phyloP scores from a whole-genome alignment of 2,113 vertebrate species.

The Stegostoma tigrinum region DNA sequence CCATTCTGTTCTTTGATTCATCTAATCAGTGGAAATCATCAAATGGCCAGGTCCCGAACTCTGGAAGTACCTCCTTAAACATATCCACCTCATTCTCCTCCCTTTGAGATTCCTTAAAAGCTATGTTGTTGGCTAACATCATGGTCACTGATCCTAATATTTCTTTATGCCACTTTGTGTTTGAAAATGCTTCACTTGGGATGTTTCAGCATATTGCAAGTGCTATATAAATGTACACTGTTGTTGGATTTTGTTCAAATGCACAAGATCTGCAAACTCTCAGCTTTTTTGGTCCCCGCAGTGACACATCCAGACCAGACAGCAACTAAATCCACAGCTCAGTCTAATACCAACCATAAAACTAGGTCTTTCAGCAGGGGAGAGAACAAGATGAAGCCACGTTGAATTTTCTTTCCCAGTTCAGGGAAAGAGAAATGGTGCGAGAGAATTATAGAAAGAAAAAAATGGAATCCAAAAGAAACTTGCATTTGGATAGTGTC shows the following conservation, averaged over 20 bases:
- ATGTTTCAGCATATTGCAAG: neutral
- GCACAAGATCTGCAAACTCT: neutral
- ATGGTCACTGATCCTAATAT: neutral
- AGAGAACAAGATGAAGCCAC: neutral
- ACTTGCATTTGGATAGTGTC: neutral
- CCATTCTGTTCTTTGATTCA: no score
- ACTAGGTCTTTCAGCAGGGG: neutral
- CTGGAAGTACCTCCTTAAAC: neutral
- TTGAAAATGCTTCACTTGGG: neutral
- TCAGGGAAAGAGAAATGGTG: neutral
- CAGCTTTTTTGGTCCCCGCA: neutral
- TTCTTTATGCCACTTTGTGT: neutral
- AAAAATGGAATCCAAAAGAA: neutral
- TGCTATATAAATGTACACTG: neutral
- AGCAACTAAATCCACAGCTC: neutral
- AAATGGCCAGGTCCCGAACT: neutral
- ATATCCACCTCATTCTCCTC: neutral
- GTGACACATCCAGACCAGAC: neutral
- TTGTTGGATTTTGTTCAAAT: neutral
- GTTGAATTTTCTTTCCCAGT: neutral
- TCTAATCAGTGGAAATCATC: neutral
- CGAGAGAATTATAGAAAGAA: neutral
- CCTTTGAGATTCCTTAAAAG: neutral
- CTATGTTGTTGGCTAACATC: neutral
- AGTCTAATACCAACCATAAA: neutral